Base-by-base conservation (phyloP, 2,888 invertebrate species). In the Cremastinae sp. region DNA sequence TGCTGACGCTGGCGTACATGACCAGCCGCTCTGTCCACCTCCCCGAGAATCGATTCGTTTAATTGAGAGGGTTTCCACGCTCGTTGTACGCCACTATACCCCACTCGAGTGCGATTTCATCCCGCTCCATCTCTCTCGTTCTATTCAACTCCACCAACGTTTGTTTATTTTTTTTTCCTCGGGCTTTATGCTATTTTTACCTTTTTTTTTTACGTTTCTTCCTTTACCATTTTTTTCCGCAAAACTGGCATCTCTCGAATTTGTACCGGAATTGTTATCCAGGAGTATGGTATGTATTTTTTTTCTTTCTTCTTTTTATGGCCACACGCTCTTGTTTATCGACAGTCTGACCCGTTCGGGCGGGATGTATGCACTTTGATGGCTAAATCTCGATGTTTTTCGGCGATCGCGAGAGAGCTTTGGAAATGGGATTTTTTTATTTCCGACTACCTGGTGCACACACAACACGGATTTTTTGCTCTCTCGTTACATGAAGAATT, bases 41-140 rank as follows among this genome's bases (percentile, higher is more conserved):
- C 53, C 53, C 64, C 62, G 71, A 61, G 69, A 78, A 86, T 86
- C 85, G 86, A 86, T 86, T 86, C 84, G 82, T 83, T 85, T 86
- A 86, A 86, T 86, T 86, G 85, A 86, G 86, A 85, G 85, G 81
- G 82, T 80, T 79, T 74, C 75, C 78, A 71, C 69, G 64, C 74
- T 71, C 79, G 78, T 68, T 68, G 71, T 75, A 69, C 28, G 49
- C 64, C 55, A 37, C 45, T 49, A 37, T 39, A 28, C 10, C 55
- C 45, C 58, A 68, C 47, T 28, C 61, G 39, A 47, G 51, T 73
- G 56, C 49, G 66, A 62, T 75, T 68, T 56, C 70, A 61, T 61
- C 45, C 28, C 18, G 65, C 18, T 49, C 53, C 20, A 56, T 75
- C 45, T 58, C 16, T n/a, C 10, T 12, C 55, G 47, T 62, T 58